phyloP scores from a whole-genome alignment of 2,888 invertebrate genomes.

The Philereme vetulata region DNA sequence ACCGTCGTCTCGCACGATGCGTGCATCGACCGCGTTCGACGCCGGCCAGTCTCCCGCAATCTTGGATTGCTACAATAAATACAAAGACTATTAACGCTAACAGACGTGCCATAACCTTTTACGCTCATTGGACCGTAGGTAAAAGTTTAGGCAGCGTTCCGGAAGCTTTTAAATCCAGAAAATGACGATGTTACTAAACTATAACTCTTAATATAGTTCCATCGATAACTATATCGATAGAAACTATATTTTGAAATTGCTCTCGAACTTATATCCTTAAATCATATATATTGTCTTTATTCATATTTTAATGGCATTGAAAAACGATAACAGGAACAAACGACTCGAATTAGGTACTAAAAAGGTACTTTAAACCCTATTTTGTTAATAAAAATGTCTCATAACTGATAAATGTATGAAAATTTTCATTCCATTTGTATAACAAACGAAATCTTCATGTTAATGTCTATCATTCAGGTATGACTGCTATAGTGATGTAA shows the following conservation, averaged over 20 bases:
- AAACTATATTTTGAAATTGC: too few species aligned
- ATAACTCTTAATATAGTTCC: too few species aligned
- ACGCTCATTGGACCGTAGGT: constrained; percentile 31
- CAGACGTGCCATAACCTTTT: constrained; percentile 49
- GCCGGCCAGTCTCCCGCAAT: constrained; percentile 74
- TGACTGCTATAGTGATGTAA: constrained; percentile 17
- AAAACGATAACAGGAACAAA: neutral
- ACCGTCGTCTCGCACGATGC: constrained; percentile 50
- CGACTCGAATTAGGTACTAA: constrained; percentile 5
- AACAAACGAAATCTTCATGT: constrained; percentile 28
- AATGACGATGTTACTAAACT: too few species aligned
- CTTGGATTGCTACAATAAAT: constrained; percentile 65
- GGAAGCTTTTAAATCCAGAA: neutral
- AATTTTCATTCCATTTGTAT: constrained; percentile 11
- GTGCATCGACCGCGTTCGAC: constrained; percentile 74
- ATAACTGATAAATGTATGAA: constrained; percentile 20
- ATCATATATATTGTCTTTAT: too few species aligned
- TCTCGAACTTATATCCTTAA: too few species aligned
- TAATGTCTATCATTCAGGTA: constrained; percentile 28
- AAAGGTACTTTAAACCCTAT: constrained; percentile 4
- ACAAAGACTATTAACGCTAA: constrained; percentile 53
- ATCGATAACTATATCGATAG: too few species aligned
- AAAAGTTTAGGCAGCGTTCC: constrained; percentile 14
- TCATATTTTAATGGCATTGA: constrained; percentile 2
- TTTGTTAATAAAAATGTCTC: constrained; percentile 12